Conservation (phyloP, 2,888 invertebrate species). For the Erpobdella octoculata region DNA sequence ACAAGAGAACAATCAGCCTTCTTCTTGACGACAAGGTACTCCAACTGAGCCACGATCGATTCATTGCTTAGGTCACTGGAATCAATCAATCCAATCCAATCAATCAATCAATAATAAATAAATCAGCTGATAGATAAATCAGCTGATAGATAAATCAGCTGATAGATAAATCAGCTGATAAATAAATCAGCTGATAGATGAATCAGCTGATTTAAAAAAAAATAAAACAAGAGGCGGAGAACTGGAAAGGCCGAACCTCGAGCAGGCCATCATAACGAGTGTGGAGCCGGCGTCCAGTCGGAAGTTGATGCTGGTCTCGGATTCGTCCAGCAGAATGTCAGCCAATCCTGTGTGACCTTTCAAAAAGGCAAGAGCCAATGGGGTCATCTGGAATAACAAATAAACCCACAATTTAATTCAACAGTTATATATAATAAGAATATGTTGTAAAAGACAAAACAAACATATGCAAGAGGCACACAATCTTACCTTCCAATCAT, state of each 20-base stretch:
- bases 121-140: no score
- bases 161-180: no score
- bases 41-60: conserved; percentile 46
- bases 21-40: conserved; percentile 52
- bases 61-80: no score
- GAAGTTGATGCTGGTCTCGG: conserved; percentile 51
- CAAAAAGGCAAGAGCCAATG: conserved; percentile 55
- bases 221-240: no score
- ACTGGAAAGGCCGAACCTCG: no score
- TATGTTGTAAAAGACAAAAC: not conserved
- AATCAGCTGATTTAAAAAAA: no score
- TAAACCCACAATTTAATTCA: not conserved
- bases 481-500: conserved; percentile 52
- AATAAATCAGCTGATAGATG: no score
- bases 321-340: conserved; percentile 51
- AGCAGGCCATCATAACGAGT: conserved; percentile 50
- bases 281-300: conserved; percentile 46
- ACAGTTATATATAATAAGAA: not conserved
- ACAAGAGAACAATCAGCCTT: conserved; percentile 50
- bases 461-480: not conserved
- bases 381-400: conserved; percentile 48
- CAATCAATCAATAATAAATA: no score
- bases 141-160: no score
- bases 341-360: conserved; percentile 55
- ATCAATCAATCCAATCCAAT: no score